phyloP scores from a whole-genome alignment of 2,797 vertebrate species.

The Pitangus sulphuratus region DNA sequence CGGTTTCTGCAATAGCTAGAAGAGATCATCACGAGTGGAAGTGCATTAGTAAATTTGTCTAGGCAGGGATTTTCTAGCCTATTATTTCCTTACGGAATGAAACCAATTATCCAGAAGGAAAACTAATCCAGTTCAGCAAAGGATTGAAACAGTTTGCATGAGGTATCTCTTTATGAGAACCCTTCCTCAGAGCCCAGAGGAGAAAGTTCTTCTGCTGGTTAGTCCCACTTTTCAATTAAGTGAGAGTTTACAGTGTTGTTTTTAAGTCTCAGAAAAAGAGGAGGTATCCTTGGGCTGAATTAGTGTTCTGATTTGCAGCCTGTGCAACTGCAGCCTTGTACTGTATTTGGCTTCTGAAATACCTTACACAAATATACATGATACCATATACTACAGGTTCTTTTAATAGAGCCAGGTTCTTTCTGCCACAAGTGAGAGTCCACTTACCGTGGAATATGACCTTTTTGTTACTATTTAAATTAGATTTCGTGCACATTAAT shows the following conservation, averaged over 20 bases:
- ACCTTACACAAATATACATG: neutral
- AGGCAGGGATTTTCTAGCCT: neutral
- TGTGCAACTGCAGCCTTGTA: neutral
- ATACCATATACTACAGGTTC: neutral
- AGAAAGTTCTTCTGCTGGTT: neutral
- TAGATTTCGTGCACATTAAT: constrained; percentile 27
- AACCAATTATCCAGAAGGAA: neutral
- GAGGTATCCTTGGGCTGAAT: neutral
- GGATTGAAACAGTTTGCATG: neutral
- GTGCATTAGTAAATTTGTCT: neutral
- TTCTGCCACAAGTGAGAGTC: neutral
- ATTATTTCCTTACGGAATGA: neutral
- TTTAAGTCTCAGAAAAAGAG: neutral
- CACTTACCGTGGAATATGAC: neutral
- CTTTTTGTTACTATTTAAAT: constrained; percentile 41
- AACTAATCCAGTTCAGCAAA: neutral
- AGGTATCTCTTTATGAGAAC: neutral
- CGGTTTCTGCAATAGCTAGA: neutral
- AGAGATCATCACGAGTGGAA: neutral
- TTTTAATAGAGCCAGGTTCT: neutral
- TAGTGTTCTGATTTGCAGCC: neutral
- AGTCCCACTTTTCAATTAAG: neutral
- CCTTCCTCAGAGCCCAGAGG: neutral
- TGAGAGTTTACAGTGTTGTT: neutral
- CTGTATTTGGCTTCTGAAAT: neutral